Evolutionary conservation across 1,140 invertebrate genomes (phyloP).

Genomic region (Drosophila eugracilis): DNA sequence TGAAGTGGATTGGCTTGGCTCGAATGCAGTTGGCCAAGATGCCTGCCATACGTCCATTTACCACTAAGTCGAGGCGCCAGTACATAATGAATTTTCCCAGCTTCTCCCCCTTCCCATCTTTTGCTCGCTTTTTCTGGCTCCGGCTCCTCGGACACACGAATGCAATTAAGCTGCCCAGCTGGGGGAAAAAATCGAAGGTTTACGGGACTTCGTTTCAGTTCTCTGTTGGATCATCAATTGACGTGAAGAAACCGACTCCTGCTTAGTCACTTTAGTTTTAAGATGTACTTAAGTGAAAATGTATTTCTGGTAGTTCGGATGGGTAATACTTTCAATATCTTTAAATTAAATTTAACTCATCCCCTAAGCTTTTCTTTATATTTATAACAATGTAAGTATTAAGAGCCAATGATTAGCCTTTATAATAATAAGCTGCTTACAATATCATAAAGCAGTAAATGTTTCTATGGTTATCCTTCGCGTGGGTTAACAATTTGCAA

Average conservation of each 20-base stretch:
- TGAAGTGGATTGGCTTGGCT: constrained; percentile 46
- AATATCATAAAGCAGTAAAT: no score
- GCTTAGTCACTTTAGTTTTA: background rate
- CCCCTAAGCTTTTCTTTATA: no score
- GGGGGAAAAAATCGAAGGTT: constrained; percentile 25
- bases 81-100: constrained; percentile 63
- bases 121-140: constrained; percentile 43
- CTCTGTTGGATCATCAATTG: constrained; percentile 26
- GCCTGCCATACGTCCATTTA: constrained; percentile 29
- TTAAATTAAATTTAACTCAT: no score
- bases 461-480: background rate
- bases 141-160: constrained; percentile 10
- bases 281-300: no score
- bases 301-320: no score
- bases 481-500: constrained; percentile 5
- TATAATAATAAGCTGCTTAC: background rate
- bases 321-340: no score
- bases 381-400: background rate
- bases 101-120: background rate
- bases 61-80: constrained; percentile 28
- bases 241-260: background rate
- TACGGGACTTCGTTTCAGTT: constrained; percentile 6
- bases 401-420: no score
- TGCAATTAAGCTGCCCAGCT: constrained; percentile 64
- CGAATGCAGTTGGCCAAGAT: constrained; percentile 6